phyloP scores from a whole-genome alignment of 2,113 vertebrate genomes.

The Ranitomeya imitator region DNA sequence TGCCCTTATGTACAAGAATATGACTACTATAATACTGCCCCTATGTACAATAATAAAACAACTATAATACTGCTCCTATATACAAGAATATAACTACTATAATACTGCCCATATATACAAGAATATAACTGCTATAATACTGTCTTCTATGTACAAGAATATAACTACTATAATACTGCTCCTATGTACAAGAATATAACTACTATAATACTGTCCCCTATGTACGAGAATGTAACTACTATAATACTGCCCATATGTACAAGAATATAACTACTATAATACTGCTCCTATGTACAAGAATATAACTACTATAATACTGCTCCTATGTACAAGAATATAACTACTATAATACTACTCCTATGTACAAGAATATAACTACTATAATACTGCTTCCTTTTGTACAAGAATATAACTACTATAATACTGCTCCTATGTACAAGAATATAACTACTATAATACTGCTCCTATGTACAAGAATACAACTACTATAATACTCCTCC shows the following conservation, averaged over 20 bases:
- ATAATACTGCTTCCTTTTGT: too few species aligned
- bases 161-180: background rate
- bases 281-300: background rate
- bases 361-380: too few species aligned
- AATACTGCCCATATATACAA: background rate
- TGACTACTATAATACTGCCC: too few species aligned
- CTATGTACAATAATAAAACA: background rate
- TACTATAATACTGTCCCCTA: background rate
- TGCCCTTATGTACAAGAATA: background rate
- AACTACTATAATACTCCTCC: background rate
- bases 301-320: too few species aligned
- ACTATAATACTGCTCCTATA: background rate
- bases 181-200: background rate
- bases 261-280: background rate
- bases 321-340: too few species aligned
- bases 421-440: background rate
- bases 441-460: background rate
- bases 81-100: background rate
- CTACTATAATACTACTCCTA: too few species aligned
- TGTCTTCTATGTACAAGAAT: background rate
- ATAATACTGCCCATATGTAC: background rate
- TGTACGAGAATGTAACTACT: constrained; percentile 2
- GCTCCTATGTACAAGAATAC: too few species aligned
- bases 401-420: background rate
- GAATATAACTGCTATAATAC: background rate